Conservation (phyloP, 2,888 invertebrate genomes). For the Drosophila paramelanica region DNA sequence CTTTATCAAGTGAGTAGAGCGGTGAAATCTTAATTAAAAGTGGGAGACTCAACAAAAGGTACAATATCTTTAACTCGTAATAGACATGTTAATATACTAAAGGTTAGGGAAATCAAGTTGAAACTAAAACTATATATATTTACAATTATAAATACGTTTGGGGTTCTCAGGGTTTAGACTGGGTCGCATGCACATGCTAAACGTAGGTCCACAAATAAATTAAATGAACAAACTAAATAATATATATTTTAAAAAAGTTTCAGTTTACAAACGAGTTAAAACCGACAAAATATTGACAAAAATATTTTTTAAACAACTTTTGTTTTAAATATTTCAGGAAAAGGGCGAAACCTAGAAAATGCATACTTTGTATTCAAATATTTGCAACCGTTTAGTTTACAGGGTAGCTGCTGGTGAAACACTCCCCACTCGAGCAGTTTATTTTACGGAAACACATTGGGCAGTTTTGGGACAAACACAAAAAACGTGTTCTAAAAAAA, state of each 20-base stretch:
- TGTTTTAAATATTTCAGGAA: neutral
- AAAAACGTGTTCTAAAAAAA: neutral
- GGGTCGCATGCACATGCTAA: conserved; percentile 46
- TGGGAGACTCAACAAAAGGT: conserved; percentile 30
- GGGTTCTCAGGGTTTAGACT: neutral
- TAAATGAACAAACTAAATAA: neutral
- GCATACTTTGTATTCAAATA: neutral
- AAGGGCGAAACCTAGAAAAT: neutral
- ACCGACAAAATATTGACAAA: neutral
- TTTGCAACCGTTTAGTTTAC: neutral
- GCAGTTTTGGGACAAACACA: neutral
- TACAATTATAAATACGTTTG: conserved; percentile 1
- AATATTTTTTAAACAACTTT: neutral
- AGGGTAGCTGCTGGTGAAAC: neutral
- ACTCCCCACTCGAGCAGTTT: neutral
- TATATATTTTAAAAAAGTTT: too few relatives aligned
- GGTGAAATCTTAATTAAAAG: conserved; percentile 47
- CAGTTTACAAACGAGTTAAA: too few relatives aligned
- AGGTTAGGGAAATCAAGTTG: neutral
- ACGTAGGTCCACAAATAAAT: neutral
- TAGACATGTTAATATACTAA: conserved; percentile 14
- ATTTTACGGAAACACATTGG: neutral
- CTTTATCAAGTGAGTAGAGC: conserved; percentile 44
- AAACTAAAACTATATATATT: conserved; percentile 4
- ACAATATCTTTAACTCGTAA: conserved; percentile 26